A percentile compares a stretch with the other conserved stretches of the same genome.
These are phyloP conservation scores for Apteryx owenii DNA, from an alignment of 2,113 vertebrate genomes.

Conservation along the genomic window DNA sequence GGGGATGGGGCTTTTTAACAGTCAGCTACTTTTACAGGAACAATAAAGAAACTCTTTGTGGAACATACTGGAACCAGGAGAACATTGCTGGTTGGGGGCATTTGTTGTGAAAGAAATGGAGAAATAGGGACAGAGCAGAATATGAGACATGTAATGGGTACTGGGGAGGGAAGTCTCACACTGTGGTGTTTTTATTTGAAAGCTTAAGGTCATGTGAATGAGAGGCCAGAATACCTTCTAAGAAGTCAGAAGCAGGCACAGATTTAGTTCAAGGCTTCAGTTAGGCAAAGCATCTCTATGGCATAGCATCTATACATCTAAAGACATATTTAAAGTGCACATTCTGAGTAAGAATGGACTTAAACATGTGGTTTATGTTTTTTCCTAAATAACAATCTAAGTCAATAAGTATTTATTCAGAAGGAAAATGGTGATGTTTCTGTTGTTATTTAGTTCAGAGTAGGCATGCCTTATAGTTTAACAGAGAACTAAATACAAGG, in stretches of 20 bases:
- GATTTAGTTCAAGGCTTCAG: background rate
- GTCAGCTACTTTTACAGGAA: background rate
- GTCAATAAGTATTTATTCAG: background rate
- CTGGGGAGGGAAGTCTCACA: background rate
- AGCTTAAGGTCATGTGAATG: background rate
- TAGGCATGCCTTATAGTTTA: background rate
- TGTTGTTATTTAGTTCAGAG: background rate
- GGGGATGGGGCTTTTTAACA: background rate
- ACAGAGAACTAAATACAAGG: background rate
- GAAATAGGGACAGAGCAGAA: background rate
- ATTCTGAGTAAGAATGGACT: background rate
- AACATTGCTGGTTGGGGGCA: background rate
- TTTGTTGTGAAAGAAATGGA: background rate
- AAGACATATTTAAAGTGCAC: background rate
- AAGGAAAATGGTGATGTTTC: background rate
- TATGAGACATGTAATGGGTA: background rate
- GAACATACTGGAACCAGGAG: background rate
- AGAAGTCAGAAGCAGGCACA: background rate
- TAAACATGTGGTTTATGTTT: background rate
- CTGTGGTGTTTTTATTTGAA: background rate
- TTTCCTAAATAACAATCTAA: background rate
- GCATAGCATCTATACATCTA: background rate
- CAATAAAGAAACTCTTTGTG: background rate
- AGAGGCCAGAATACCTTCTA: background rate
- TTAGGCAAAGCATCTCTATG: background rate